Conservation (phyloP, 2,113 vertebrate genomes). For the Oxyura jamaicensis region DNA sequence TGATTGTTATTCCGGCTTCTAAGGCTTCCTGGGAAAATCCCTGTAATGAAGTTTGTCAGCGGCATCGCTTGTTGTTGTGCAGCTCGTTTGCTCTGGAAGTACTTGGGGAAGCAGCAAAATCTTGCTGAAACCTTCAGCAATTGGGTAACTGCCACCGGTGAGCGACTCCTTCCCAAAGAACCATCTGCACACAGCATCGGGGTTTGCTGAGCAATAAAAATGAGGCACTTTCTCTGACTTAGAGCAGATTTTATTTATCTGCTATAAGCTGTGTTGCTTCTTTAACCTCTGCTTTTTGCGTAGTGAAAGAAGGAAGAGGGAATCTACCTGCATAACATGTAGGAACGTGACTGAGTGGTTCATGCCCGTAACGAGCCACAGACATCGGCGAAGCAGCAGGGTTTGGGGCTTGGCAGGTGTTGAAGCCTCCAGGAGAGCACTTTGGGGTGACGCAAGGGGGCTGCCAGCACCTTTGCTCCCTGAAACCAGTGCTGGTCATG, state of each 20-base stretch:
- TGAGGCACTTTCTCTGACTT: not conserved
- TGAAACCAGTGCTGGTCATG: rapidly evolving
- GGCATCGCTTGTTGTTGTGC: not conserved
- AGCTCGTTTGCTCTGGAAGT: not conserved
- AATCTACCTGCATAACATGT: too few species aligned
- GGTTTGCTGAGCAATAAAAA: not conserved
- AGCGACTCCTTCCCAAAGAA: not conserved
- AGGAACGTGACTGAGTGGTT: not conserved
- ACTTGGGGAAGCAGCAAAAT: not conserved
- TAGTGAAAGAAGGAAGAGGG: not conserved
- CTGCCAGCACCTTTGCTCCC: not conserved
- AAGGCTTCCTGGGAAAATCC: not conserved
- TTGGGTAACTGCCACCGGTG: not conserved
- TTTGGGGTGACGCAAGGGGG: rapidly evolving
- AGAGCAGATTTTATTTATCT: not conserved
- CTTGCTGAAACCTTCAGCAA: not conserved
- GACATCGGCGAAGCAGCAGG: not conserved
- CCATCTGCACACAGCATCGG: not conserved
- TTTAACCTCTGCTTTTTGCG: not conserved
- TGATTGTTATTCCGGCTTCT: not conserved
- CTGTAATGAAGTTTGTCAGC: not conserved
- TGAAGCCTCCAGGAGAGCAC: not conserved
- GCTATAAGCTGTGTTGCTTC: not conserved
- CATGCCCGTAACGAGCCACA: not conserved
- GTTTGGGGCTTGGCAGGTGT: not conserved